Percentiles rank a stretch among this genome's conserved stretches.
Conservation (phyloP, 2,113 vertebrate species). For the Salminus brasiliensis region DNA sequence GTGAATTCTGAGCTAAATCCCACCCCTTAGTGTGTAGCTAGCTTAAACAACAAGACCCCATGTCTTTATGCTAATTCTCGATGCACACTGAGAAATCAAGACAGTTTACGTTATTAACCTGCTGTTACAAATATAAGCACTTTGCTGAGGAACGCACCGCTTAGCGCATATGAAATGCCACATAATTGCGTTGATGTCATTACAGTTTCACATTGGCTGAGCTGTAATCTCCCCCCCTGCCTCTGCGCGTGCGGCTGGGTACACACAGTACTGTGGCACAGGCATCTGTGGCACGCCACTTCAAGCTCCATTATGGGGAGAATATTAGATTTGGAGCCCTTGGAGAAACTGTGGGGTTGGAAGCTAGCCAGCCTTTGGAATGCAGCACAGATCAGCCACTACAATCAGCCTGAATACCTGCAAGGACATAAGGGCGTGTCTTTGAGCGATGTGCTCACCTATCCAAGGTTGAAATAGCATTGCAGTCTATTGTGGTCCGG, state of each 20-base stretch:
- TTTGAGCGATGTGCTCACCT: slow-evolving; percentile 6
- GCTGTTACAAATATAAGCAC: slow-evolving; percentile 26
- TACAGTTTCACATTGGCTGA: slow-evolving; percentile 34
- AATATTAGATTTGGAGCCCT: slow-evolving; percentile 50
- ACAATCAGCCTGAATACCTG: slow-evolving; percentile 30
- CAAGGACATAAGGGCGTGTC: slow-evolving; percentile 4
- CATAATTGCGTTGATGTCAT: slow-evolving; percentile 42
- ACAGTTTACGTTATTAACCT: slow-evolving; percentile 46
- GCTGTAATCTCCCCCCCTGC: slow-evolving; percentile 37
- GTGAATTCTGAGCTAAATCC: slow-evolving; percentile 23
- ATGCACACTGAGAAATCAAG: slow-evolving; percentile 38
- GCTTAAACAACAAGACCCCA: slow-evolving; percentile 26
- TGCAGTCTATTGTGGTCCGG: background rate
- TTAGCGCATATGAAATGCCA: slow-evolving; percentile 25
- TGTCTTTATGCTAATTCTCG: slow-evolving; percentile 34
- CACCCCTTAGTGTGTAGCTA: slow-evolving; percentile 25
- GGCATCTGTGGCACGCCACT: slow-evolving; percentile 42
- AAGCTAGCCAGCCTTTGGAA: slow-evolving; percentile 33
- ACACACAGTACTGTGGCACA: slow-evolving; percentile 9
- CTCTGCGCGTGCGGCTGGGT: slow-evolving; percentile 3
- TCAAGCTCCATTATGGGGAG: slow-evolving; percentile 48
- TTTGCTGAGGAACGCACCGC: slow-evolving; percentile 7
- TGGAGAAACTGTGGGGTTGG: slow-evolving; percentile 42
- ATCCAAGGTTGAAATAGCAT: background rate
- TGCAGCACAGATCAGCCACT: slow-evolving; percentile 36